A percentile compares a stretch with the other conserved stretches of the same genome.
Evolutionary conservation across 2,797 vertebrate species (phyloP).

Genomic region (Rousettus madagascariensis): DNA sequence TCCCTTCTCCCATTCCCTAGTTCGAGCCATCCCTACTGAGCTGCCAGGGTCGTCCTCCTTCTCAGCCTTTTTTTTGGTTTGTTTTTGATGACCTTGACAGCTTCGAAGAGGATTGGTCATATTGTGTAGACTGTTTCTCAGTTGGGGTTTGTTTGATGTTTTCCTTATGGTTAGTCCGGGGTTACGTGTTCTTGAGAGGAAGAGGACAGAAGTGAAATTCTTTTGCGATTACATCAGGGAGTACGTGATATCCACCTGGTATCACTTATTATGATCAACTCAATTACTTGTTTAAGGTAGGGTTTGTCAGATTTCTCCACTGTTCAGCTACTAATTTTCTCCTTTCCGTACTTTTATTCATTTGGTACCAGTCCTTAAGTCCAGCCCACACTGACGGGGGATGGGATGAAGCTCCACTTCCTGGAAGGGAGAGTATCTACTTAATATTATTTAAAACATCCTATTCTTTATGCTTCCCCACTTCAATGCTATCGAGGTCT

Average conservation of each 20-base stretch:
- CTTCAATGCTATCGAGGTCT: slow-evolving; percentile 4
- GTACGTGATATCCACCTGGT: neutral
- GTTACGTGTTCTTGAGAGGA: neutral
- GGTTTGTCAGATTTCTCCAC: neutral
- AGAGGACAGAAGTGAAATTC: neutral
- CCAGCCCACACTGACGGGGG: neutral
- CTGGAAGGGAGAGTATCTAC: neutral
- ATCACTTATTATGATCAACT: neutral
- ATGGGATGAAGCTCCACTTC: neutral
- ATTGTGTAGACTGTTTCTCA: neutral
- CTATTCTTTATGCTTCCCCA: slow-evolving; percentile 27
- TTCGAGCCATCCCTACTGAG: neutral
- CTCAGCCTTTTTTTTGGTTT: neutral
- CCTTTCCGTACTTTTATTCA: neutral
- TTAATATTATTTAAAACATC: neutral
- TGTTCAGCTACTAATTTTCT: neutral
- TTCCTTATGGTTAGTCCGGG: neutral
- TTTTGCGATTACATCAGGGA: neutral
- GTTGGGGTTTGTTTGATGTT: neutral
- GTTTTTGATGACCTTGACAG: neutral
- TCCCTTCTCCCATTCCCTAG: neutral
- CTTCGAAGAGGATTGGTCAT: neutral
- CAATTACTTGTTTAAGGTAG: neutral
- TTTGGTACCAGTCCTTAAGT: neutral
- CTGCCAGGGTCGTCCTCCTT: neutral